phyloP scores from a whole-genome alignment of 2,113 vertebrate genomes.

The Illadopsis cleaveri region DNA sequence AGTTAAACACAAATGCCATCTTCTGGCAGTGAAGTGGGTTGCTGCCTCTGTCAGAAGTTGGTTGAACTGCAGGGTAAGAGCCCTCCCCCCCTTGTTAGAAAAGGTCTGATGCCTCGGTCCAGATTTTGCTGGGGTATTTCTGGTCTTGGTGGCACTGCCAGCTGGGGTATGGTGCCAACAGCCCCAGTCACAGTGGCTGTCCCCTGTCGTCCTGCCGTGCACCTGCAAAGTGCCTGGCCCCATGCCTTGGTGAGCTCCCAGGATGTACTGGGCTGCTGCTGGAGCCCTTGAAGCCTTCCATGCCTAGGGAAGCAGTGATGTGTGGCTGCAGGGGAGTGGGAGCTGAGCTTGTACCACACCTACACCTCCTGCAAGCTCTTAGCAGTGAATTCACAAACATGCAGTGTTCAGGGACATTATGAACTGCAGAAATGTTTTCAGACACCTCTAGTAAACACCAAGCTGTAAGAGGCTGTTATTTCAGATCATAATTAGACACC shows the following conservation, averaged over 20 bases:
- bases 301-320: neutral
- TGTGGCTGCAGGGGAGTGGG: neutral
- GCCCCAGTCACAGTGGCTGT: neutral
- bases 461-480: neutral
- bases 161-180: rapidly evolving
- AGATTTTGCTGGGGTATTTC: neutral
- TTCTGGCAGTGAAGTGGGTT: neutral
- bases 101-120: neutral
- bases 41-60: neutral
- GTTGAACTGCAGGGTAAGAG: neutral
- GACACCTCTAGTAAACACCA: neutral
- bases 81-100: neutral
- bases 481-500: neutral
- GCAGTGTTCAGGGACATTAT: neutral
- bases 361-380: neutral
- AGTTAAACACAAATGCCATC: neutral
- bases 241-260: neutral
- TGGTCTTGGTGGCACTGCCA: neutral
- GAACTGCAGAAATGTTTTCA: neutral
- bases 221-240: neutral
- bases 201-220: neutral
- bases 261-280: neutral
- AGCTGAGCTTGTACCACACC: neutral
- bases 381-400: neutral
- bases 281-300: neutral